Evolutionary conservation across 2,113 vertebrate genomes (phyloP), one percentile per base, ranked within the genome.

Genomic region (Copsychus sechellarum): DNA sequence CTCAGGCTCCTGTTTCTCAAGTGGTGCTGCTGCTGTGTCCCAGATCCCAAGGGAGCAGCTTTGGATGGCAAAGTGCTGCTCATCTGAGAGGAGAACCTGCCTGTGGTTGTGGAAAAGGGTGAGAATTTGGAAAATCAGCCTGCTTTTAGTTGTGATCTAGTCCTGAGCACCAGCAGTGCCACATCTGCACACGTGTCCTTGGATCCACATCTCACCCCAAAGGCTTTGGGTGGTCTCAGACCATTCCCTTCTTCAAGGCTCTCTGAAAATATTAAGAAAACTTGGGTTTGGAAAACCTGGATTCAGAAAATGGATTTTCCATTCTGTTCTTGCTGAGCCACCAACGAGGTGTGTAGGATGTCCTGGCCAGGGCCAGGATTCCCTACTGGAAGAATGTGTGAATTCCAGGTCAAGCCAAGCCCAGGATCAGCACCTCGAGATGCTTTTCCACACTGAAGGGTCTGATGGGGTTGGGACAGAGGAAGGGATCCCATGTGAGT

Each of bases 161-260:
- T 42, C 36, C 69, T 22, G n/a, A 53, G 43, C 6, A 33, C 28
- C 11, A 45, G 4, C 12, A 20, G 15, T 0, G 2, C 26, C 29
- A 1, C 1, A 0, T 31, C 40, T 58, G 48, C 8, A 22, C 8
- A 19, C 5, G 0, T 2, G 4, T 66, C 38, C 57, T 34, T 25
- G 54, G 54, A 31, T 23, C 40, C 34, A 42, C 51, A 10, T 2
- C 45, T 61, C 3, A 7, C 5, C 33, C 50, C 21, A 29, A 69
- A 65, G 19, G 2, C 8, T 61, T 29, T 38, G 33, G 28, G 43
- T n/a, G 53, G 8, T 47, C 53, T 69, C 45, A 45, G 71, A 33
- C 15, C 14, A 7, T n/a, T 33, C 50, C 2, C 11, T 58, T 61
- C 50, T 9, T 69, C 3, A 2, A 5, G 29, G 9, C 19, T 74